Percentiles rank a stretch among this genome's conserved stretches.
These are phyloP conservation scores for Meloidogyne hapla DNA, from an alignment of 1,140 invertebrate genomes.

Conservation along the genomic window DNA sequence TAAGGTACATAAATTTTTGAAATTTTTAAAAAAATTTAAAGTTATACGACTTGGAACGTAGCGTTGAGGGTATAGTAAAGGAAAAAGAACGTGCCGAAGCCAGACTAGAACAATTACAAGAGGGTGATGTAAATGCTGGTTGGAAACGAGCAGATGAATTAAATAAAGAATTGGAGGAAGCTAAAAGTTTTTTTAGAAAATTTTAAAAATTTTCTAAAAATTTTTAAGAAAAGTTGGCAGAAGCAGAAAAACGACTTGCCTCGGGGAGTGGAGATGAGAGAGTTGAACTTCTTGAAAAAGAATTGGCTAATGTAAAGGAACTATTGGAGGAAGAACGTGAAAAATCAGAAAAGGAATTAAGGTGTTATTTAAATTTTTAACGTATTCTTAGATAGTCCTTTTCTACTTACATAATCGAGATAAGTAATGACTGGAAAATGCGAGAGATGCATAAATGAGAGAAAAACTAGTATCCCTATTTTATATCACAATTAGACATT, in stretches of 20 bases:
- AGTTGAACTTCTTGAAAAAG: conserved; percentile 24
- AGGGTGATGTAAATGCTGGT: conserved; percentile 25
- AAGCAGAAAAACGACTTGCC: not conserved
- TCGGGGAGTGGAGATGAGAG: not conserved
- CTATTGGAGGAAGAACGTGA: conserved; percentile 16
- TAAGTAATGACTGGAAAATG: too few relatives aligned
- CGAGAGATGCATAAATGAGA: too few relatives aligned
- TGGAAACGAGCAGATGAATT: conserved; percentile 25
- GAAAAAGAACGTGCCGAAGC: conserved; percentile 38
- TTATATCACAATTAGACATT: too few relatives aligned
- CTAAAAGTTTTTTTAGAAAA: conserved; percentile 37
- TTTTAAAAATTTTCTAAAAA: conserved; percentile 12
- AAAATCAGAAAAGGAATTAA: conserved; percentile 69
- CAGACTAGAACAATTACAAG: conserved; percentile 31
- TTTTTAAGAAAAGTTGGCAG: conserved; percentile 24
- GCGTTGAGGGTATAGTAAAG: conserved; percentile 33
- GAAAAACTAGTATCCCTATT: too few relatives aligned
- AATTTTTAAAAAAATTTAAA: not conserved
- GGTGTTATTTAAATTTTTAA: not conserved
- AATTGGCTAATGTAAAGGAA: conserved; percentile 24
- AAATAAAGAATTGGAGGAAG: conserved; percentile 36
- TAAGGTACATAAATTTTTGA: conserved; percentile 11
- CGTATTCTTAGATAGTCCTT: too few relatives aligned
- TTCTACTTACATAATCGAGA: too few relatives aligned
- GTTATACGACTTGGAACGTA: conserved; percentile 30